phyloP scores from a whole-genome alignment of 2,888 invertebrate genomes.

The Philaethria dido region DNA sequence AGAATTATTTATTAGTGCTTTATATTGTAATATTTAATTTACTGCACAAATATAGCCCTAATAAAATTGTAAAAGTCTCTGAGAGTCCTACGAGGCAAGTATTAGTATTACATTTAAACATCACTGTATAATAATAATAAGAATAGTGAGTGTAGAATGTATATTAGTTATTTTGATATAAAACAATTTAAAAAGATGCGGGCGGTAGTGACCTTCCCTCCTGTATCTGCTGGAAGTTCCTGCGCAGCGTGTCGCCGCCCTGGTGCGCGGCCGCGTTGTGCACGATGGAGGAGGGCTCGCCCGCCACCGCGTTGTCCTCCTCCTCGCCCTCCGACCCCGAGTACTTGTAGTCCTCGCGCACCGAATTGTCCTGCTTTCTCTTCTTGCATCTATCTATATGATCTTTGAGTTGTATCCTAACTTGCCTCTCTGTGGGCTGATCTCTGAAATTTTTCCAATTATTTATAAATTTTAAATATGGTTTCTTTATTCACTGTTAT shows the following conservation, averaged over 20 bases:
- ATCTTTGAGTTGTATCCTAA: conserved; percentile 98
- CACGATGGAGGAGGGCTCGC: conserved; percentile 97
- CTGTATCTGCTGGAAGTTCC: conserved; percentile 99
- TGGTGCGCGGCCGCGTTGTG: conserved; percentile 88
- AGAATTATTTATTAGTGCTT: not conserved
- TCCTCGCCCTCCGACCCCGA: conserved; percentile 99
- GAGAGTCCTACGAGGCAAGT: no score
- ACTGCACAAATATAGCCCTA: conserved; percentile 2
- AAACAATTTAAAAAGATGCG: no score
- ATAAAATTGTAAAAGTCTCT: not conserved
- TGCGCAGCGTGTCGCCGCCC: conserved; percentile 96
- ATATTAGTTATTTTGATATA: no score
- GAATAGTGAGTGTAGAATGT: no score
- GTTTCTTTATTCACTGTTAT: no score
- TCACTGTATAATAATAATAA: no score
- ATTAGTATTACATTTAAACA: no score
- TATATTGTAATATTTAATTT: not conserved
- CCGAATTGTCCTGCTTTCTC: conserved; percentile 93
- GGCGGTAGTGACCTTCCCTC: conserved; percentile 85
- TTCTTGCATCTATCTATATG: conserved; percentile 99
- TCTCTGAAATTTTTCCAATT: conserved; percentile 83
- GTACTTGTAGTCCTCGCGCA: conserved; percentile 91
- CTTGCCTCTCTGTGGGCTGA: conserved; percentile 99
- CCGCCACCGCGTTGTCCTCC: conserved; percentile 94
- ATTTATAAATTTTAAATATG: not conserved